These are phyloP conservation scores for Rafetus swinhoei DNA, from an alignment of 2,113 vertebrate species.

Conservation along the genomic window DNA sequence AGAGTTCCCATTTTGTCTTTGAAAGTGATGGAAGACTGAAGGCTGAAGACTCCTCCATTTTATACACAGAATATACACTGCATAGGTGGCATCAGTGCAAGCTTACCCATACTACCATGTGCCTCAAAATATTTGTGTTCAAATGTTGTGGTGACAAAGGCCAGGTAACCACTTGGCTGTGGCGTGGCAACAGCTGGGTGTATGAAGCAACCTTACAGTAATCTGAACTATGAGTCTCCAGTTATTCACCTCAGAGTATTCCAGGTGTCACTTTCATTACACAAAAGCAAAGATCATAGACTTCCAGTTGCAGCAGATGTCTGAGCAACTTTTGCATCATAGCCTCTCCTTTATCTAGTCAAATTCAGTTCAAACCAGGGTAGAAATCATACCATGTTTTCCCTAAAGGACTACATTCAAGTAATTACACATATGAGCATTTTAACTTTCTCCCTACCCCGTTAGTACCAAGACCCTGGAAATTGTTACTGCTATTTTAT, in stretches of 20 bases:
- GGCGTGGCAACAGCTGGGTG: not conserved
- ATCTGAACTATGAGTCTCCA: not conserved
- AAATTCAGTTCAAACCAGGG: not conserved
- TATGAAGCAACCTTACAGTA: not conserved
- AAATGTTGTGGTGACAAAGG: not conserved
- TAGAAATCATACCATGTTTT: not conserved
- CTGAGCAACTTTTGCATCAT: not conserved
- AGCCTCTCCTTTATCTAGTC: not conserved
- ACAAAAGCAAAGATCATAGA: not conserved
- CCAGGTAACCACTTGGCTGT: not conserved
- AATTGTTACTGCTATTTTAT: not conserved
- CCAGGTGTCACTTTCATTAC: not conserved
- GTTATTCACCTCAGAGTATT: not conserved
- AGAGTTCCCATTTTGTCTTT: not conserved
- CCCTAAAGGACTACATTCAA: not conserved
- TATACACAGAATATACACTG: not conserved
- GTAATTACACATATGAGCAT: not conserved
- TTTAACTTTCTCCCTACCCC: not conserved
- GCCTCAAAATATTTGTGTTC: not conserved
- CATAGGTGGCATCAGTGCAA: not conserved
- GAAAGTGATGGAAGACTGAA: not conserved
- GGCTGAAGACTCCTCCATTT: not conserved
- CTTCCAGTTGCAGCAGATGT: not conserved
- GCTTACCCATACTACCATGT: rapidly evolving
- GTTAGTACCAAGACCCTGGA: not conserved